These are phyloP conservation scores for Cetonia aurata DNA, from an alignment of 2,888 invertebrate genomes.

Conservation along the genomic window DNA sequence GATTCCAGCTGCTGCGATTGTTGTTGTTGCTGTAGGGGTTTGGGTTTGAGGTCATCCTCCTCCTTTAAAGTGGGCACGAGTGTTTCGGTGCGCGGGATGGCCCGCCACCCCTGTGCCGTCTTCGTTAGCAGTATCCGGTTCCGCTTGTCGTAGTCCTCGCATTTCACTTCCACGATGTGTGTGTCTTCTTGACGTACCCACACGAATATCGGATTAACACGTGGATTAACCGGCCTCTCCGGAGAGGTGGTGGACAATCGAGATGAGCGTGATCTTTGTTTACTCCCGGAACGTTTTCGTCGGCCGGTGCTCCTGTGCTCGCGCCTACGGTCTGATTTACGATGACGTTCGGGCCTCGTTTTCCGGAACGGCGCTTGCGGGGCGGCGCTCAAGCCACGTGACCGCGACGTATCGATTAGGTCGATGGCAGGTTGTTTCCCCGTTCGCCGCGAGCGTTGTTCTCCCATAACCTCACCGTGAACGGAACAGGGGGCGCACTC, in stretches of 20 bases:
- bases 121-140: conserved; percentile 88
- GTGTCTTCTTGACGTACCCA: conserved; percentile 87
- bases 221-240: conserved; percentile 70
- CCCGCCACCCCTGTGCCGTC: conserved; percentile 85
- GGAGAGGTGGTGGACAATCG: conserved; percentile 56
- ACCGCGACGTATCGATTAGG: conserved; percentile 66
- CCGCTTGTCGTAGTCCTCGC: conserved; percentile 89
- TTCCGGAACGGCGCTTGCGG: conserved; percentile 65
- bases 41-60: conserved; percentile 53
- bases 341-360: conserved; percentile 66
- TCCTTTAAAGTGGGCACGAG: conserved; percentile 67
- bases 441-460: conserved; percentile 65
- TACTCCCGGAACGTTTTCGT: conserved; percentile 51
- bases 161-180: conserved; percentile 85
- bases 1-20: conserved; percentile 42
- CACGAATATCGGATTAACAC: conserved; percentile 85
- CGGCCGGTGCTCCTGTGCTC: conserved; percentile 59
- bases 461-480: conserved; percentile 64
- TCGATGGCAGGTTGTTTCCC: conserved; percentile 62
- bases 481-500: conserved; percentile 61
- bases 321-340: conserved; percentile 67
- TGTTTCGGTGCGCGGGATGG: conserved; percentile 82
- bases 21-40: conserved; percentile 36
- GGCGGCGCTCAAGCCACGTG: conserved; percentile 64
- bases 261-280: conserved; percentile 52